phyloP scores from a whole-genome alignment of 2,888 invertebrate genomes.

The Phaonia tiefii region DNA sequence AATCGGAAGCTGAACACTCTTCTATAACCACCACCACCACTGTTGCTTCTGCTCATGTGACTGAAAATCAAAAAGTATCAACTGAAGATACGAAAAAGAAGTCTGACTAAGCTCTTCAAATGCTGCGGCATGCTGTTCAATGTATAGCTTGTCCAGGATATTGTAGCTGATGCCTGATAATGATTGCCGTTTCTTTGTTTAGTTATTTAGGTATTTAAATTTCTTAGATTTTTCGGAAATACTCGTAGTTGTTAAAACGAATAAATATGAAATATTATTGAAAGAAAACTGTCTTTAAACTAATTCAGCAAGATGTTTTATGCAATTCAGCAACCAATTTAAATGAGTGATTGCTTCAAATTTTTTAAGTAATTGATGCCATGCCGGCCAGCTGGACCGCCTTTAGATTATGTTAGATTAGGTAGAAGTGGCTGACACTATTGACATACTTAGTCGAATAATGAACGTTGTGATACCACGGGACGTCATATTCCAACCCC shows the following conservation, averaged over 20 bases:
- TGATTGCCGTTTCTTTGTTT: slow-evolving; percentile 63
- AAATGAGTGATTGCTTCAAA: too few relatives aligned
- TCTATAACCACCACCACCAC: slow-evolving; percentile 60
- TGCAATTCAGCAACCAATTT: too few relatives aligned
- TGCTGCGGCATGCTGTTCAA: not conserved
- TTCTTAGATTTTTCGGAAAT: slow-evolving; percentile 36
- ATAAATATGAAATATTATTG: slow-evolving; percentile 41
- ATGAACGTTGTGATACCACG: too few relatives aligned
- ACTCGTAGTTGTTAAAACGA: slow-evolving; percentile 46
- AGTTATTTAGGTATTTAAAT: slow-evolving; percentile 57
- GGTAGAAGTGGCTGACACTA: too few relatives aligned
- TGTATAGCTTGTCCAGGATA: not conserved
- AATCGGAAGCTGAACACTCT: not conserved
- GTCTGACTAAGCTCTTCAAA: slow-evolving; percentile 48
- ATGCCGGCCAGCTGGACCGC: too few relatives aligned
- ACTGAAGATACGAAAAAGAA: slow-evolving; percentile 26
- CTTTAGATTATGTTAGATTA: too few relatives aligned
- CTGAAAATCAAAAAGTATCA: slow-evolving; percentile 67
- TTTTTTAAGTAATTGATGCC: too few relatives aligned
- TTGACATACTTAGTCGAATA: too few relatives aligned
- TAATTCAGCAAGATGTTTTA: too few relatives aligned
- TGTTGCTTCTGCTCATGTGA: slow-evolving; percentile 69
- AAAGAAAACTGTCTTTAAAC: not conserved
- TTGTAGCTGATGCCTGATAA: slow-evolving; percentile 46
- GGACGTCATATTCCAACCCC: too few relatives aligned